These are phyloP conservation scores for Drosophila equinoxialis DNA, from an alignment of 1,140 invertebrate species.

Conservation along the genomic window DNA sequence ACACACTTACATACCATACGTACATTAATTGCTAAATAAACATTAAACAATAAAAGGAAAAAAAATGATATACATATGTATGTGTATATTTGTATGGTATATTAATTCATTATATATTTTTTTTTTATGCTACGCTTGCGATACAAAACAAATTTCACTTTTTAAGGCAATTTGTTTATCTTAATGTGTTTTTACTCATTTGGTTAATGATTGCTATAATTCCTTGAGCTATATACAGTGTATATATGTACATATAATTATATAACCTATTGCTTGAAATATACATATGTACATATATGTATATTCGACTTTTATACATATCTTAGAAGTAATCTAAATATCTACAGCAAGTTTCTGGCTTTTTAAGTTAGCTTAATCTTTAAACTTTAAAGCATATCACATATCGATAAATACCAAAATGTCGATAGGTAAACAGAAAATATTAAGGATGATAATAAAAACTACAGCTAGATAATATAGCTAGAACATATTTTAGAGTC, in stretches of 20 bases:
- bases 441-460: too few species aligned
- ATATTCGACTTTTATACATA: not conserved
- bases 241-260: too few species aligned
- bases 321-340: not conserved
- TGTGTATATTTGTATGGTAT: not conserved
- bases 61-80: slow-evolving; percentile 20
- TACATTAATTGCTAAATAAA: slow-evolving; percentile 59
- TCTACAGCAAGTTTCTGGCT: too few species aligned
- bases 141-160: slow-evolving; percentile 41
- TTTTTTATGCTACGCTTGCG: slow-evolving; percentile 37
- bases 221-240: not conserved
- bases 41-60: slow-evolving; percentile 36
- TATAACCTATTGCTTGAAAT: slow-evolving; percentile 5
- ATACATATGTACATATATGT: too few species aligned
- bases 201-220: slow-evolving; percentile 18
- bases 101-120: slow-evolving; percentile 33
- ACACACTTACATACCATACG: slow-evolving; percentile 2
- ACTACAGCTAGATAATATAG: too few species aligned
- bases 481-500: too few species aligned
- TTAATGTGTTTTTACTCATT: slow-evolving; percentile 24
- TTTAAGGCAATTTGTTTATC: slow-evolving; percentile 50
- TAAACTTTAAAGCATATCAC: too few species aligned
- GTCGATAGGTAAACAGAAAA: too few species aligned
- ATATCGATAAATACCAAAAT: too few species aligned
- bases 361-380: too few species aligned